Percentiles rank a stretch among this genome's conserved stretches.
phyloP scores from a whole-genome alignment of 2,113 vertebrate species.

The Pluvialis apricaria region DNA sequence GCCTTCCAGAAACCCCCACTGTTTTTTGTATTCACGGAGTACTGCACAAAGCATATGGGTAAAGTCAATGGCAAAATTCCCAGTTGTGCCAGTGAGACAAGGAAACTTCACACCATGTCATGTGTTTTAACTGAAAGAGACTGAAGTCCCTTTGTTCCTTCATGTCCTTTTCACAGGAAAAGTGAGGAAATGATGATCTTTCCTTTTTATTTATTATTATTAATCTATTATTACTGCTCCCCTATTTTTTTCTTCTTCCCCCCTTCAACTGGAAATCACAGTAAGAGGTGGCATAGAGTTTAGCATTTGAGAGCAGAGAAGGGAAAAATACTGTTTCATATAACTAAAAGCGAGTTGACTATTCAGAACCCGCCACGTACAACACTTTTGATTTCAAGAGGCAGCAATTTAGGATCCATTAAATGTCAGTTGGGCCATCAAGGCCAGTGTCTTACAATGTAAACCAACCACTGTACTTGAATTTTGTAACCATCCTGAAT shows the following conservation, averaged over 20 bases:
- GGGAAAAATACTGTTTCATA: background rate
- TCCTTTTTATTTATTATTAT: background rate
- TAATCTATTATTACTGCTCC: background rate
- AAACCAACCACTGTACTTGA: background rate
- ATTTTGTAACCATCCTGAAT: background rate
- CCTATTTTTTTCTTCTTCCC: background rate
- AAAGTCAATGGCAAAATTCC: background rate
- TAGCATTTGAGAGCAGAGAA: background rate
- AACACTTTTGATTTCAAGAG: background rate
- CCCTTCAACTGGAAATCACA: background rate
- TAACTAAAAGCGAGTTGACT: background rate
- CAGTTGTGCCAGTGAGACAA: background rate
- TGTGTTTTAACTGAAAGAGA: background rate
- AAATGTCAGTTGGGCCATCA: background rate
- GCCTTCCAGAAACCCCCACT: background rate
- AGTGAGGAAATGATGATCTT: background rate
- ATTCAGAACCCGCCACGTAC: background rate
- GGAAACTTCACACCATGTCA: background rate
- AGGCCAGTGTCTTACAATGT: background rate
- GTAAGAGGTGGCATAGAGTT: background rate
- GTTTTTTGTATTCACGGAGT: accelerated
- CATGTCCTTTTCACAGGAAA: background rate
- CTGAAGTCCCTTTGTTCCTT: background rate
- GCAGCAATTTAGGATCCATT: background rate
- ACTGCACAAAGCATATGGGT: background rate